Percentiles rank a stretch among this genome's conserved stretches.
These are phyloP conservation scores for Helarctos malayanus DNA, from an alignment of 2,797 vertebrate species.

Conservation along the genomic window DNA sequence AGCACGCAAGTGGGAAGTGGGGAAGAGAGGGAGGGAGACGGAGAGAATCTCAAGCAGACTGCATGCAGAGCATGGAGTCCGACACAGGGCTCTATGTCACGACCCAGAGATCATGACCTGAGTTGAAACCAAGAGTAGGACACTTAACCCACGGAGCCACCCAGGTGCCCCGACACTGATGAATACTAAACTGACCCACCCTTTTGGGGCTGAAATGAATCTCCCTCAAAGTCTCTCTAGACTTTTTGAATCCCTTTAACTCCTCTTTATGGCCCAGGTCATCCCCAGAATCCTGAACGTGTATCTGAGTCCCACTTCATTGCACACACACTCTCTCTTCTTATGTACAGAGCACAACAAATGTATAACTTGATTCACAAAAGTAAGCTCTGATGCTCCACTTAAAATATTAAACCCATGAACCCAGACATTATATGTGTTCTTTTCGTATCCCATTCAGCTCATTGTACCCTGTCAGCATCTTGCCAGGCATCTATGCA, in stretches of 20 bases:
- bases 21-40: too few relatives aligned
- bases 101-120: not conserved
- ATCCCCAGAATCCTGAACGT: not conserved
- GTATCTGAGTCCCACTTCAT: not conserved
- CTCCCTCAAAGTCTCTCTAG: not conserved
- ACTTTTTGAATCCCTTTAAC: not conserved
- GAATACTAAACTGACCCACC: not conserved
- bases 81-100: too few relatives aligned
- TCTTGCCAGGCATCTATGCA: not conserved
- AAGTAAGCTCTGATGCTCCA: not conserved
- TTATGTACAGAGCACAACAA: rapidly evolving
- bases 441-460: not conserved
- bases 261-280: not conserved
- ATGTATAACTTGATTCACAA: not conserved
- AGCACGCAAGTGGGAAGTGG: too few relatives aligned
- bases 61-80: too few relatives aligned
- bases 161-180: not conserved
- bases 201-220: not conserved
- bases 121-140: not conserved
- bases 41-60: too few relatives aligned
- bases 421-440: not conserved
- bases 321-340: not conserved
- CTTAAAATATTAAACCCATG: not conserved
- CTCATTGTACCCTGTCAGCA: not conserved
- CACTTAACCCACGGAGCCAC: not conserved